Percentiles rank a stretch among this genome's conserved stretches.
Evolutionary conservation across 2,888 invertebrate species (phyloP).

Genomic region (Arrhopalites spinosus): DNA sequence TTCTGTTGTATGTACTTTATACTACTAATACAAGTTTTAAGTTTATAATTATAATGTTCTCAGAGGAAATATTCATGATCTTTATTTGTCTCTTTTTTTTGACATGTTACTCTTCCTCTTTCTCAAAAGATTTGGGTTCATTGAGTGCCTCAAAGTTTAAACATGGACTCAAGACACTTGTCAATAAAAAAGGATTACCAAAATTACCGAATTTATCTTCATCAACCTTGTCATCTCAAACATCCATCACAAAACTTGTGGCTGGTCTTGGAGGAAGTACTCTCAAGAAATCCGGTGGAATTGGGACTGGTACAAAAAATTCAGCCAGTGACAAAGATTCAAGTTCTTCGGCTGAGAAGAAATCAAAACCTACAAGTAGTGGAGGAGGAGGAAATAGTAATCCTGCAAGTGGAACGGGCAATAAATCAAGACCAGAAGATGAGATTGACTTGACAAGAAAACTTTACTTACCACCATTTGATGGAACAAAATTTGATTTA

Average conservation of each 20-base stretch:
- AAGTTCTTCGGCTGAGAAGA: slow-evolving; percentile 12
- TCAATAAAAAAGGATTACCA: slow-evolving; percentile 18
- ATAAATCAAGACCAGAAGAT: slow-evolving; percentile 29
- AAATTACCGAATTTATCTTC: no score
- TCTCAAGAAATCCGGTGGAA: slow-evolving; percentile 4
- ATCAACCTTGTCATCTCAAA: background rate
- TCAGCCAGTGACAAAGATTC: background rate
- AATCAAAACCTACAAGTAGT: no score
- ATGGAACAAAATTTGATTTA: slow-evolving; percentile 49
- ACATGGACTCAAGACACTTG: slow-evolving; percentile 6
- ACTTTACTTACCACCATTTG: slow-evolving; percentile 47
- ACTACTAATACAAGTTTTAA: no score
- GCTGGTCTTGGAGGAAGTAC: background rate
- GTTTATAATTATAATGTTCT: no score
- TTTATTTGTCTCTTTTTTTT: no score
- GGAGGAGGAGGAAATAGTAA: slow-evolving; percentile 13
- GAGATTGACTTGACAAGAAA: slow-evolving; percentile 48
- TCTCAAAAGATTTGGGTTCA: background rate
- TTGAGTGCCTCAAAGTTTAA: slow-evolving; percentile 62
- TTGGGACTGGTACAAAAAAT: slow-evolving; percentile 7
- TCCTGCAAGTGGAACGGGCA: background rate
- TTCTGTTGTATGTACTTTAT: no score
- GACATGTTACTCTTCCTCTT: no score
- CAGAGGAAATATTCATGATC: no score
- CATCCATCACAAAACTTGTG: background rate